phyloP scores from a whole-genome alignment of 2,113 vertebrate species.

The Echinops telfairi region DNA sequence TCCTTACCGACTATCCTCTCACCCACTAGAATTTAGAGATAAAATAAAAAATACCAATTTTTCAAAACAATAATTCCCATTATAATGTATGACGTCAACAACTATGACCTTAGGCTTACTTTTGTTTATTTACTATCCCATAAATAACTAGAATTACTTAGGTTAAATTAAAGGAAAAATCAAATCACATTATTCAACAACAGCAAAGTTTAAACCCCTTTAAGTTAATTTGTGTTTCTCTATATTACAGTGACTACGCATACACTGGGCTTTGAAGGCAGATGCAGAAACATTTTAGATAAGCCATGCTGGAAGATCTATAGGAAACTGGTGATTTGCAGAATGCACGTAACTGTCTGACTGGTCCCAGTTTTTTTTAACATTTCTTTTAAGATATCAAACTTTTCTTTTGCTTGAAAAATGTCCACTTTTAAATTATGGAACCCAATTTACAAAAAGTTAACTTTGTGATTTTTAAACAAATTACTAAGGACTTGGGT shows the following conservation, averaged over 20 bases:
- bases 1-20: background rate
- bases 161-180: background rate
- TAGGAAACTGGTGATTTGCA: background rate
- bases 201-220: background rate
- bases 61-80: background rate
- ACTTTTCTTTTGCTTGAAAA: conserved; percentile 38
- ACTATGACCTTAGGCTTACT: background rate
- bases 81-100: background rate
- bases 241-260: background rate
- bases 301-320: background rate
- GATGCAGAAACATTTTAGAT: background rate
- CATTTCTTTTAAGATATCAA: background rate
- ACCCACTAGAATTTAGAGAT: conserved; percentile 5
- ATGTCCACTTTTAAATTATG: background rate
- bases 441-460: background rate
- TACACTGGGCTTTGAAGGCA: too few species aligned
- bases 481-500: background rate
- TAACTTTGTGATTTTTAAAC: conserved; percentile 37
- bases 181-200: background rate
- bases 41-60: background rate
- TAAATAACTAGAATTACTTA: background rate
- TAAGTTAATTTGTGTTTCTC: background rate
- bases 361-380: background rate
- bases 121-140: conserved; percentile 2
- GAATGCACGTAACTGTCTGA: background rate